A percentile compares a stretch with the other conserved stretches of the same genome.
phyloP scores from a whole-genome alignment of 2,888 invertebrate species.

The Chrysina gloriosa region DNA sequence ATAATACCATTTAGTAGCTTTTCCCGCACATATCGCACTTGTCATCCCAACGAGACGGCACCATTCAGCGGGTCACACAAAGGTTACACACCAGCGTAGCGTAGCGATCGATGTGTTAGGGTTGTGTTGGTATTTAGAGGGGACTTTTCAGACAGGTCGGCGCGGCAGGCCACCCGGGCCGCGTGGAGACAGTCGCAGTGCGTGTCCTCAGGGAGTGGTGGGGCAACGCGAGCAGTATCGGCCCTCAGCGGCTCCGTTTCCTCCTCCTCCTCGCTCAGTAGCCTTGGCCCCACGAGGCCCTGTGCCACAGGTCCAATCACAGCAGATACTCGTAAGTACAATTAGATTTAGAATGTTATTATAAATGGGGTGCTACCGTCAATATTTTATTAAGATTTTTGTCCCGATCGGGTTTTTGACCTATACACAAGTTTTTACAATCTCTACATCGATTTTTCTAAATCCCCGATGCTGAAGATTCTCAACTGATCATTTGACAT shows the following conservation, averaged over 20 bases:
- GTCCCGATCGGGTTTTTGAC: too few relatives aligned
- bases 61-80: conserved; percentile 10
- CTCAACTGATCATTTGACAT: too few relatives aligned
- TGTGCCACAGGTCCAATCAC: conserved; percentile 75
- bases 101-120: conserved; percentile 58
- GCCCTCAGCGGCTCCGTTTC: conserved; percentile 83
- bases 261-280: conserved; percentile 75
- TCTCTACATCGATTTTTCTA: too few relatives aligned
- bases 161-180: conserved; percentile 87
- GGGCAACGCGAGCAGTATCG: conserved; percentile 74
- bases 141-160: conserved; percentile 85
- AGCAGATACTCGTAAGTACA: conserved; percentile 74
- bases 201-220: conserved; percentile 77
- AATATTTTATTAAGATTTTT: too few relatives aligned
- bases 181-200: conserved; percentile 89
- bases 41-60: too few relatives aligned
- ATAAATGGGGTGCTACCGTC: too few relatives aligned
- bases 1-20: too few relatives aligned
- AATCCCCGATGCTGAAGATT: too few relatives aligned
- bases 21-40: too few relatives aligned
- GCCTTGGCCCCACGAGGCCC: conserved; percentile 71
- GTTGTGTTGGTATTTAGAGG: conserved; percentile 67
- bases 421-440: too few relatives aligned
- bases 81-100: conserved; percentile 35
- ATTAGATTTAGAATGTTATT: too few relatives aligned